Conservation (phyloP, 2,888 invertebrate species). For the Xestia rhomboidea region DNA sequence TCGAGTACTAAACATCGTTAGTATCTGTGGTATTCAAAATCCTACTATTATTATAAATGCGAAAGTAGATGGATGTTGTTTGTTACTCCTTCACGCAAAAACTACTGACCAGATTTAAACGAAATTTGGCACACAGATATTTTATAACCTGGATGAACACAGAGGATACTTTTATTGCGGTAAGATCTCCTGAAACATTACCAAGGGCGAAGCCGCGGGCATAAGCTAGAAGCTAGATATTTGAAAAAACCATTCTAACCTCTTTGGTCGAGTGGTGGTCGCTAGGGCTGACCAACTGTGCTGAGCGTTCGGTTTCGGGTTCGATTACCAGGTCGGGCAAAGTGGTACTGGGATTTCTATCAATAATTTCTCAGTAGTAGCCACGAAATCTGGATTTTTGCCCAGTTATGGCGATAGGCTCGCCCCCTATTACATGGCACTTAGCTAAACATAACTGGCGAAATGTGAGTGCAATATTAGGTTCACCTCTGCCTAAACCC, state of each 20-base stretch:
- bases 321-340: neutral
- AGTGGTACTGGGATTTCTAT: neutral
- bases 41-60: no score
- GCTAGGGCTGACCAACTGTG: neutral
- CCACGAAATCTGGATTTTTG: neutral
- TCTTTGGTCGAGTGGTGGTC: neutral
- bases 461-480: neutral
- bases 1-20: neutral
- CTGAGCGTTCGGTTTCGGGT: neutral
- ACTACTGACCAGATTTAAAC: no score
- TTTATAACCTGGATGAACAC: no score
- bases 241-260: neutral
- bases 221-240: no score
- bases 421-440: neutral
- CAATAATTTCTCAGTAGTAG: neutral
- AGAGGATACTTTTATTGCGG: no score
- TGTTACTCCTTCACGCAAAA: no score
- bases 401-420: neutral
- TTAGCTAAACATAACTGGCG: neutral
- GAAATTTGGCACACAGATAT: no score
- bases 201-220: no score
- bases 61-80: no score
- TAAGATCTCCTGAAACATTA: no score
- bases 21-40: neutral
- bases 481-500: neutral